Base-by-base conservation (phyloP, 2,113 vertebrate species). In the Neodon shergylaensis region DNA sequence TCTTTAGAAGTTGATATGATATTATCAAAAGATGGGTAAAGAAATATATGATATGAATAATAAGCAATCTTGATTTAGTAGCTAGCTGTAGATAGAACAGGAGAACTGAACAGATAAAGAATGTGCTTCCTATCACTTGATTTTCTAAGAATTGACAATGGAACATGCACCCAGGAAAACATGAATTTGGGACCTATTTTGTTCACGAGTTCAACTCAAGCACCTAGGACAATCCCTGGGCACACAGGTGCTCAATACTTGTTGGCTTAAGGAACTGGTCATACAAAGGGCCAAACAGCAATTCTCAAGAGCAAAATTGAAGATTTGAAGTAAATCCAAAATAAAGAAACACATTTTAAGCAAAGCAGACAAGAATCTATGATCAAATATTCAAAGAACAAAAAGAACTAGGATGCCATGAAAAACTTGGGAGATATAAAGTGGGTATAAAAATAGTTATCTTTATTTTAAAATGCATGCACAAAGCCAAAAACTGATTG, bases 241-340 rank as follows among this genome's bases (percentile, higher is more conserved):
- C 47, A 14, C 7, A 3, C 28, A 19, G 19, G 9, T 78, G 31
- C 21, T 49, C 63, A 39, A 0, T 83, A 77, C 52, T 72, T 92
- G 61, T 90, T 90, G 33, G 76, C 77, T 82, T 17, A 76, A 93
- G 88, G 39, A 86, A 12, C 0, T 42, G n/a, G 39, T 85, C 5
- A 36, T 2, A 36, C 4, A 24, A 31, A 33, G 49, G 7, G 0
- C 44, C 72, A 93, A 63, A 89, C 28, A 42, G 16, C 17, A 19
- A 19, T 89, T 88, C 31, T 54, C 31, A 63, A 73, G 70, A 90
- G 42, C 44, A 61, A 68, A 90, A 19, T 12, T 39, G 88, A 65
- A 7, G 13, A 86, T 83, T 65, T 33, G 26, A 92, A 92, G 58
- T 95, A 39, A 78, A 73, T 78, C 78, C 7, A 82, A 95, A 78